Evolutionary conservation across 2,888 invertebrate genomes (phyloP).

Genomic region (Tiphia femorata): DNA sequence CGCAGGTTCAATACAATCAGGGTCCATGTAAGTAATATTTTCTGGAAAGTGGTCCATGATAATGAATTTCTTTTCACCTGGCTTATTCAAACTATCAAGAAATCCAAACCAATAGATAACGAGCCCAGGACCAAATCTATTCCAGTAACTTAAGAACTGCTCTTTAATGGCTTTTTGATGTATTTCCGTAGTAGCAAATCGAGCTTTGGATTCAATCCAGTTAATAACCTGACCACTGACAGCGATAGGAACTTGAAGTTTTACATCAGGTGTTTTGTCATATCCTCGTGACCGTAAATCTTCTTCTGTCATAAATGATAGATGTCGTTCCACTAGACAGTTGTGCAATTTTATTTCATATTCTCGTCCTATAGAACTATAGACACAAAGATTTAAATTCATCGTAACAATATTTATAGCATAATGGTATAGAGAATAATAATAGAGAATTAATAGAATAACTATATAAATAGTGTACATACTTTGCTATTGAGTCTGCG

Average conservation of each 20-base stretch:
- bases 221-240: slow-evolving; percentile 88
- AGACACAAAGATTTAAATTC: not conserved
- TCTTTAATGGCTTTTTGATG: slow-evolving; percentile 86
- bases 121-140: slow-evolving; percentile 93
- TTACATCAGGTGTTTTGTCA: slow-evolving; percentile 96
- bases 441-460: not conserved
- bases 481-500: slow-evolving; percentile 84
- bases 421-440: not conserved
- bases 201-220: slow-evolving; percentile 97
- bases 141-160: slow-evolving; percentile 91
- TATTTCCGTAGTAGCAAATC: slow-evolving; percentile 88
- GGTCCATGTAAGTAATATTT: slow-evolving; percentile 71
- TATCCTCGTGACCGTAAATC: slow-evolving; percentile 85
- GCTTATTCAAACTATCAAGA: slow-evolving; percentile 73
- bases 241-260: slow-evolving; percentile 89
- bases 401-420: too few relatives aligned
- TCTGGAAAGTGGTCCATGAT: slow-evolving; percentile 77
- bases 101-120: slow-evolving; percentile 98
- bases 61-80: slow-evolving; percentile 71
- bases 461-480: slow-evolving; percentile 60
- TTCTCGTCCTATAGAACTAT: slow-evolving; percentile 85
- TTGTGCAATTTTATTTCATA: slow-evolving; percentile 84
- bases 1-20: slow-evolving; percentile 39
- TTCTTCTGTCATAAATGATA: slow-evolving; percentile 82
- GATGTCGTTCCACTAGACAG: slow-evolving; percentile 73